Percentiles rank a stretch among this genome's conserved stretches.
Conservation (phyloP, 1,140 invertebrate species). For the Drosophila eugracilis region DNA sequence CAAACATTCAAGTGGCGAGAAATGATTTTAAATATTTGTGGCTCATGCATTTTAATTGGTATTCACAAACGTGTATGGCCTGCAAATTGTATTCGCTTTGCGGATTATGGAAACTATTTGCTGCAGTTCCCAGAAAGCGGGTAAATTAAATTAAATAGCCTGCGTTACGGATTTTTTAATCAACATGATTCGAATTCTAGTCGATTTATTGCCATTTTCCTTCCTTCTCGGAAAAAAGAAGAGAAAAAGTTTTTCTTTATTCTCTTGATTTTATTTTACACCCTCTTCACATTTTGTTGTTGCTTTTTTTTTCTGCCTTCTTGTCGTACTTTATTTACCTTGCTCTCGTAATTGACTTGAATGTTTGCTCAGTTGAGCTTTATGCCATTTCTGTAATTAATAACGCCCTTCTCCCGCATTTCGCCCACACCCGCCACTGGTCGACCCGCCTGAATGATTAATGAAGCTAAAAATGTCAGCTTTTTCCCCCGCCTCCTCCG, state of each 20-base stretch:
- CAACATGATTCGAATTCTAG: slow-evolving; percentile 1
- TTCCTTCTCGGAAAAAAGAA: too few species aligned
- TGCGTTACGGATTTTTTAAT: slow-evolving; percentile 17
- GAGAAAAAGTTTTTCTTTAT: neutral
- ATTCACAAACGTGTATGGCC: slow-evolving; percentile 19
- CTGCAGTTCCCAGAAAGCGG: neutral
- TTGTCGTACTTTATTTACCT: slow-evolving; percentile 11
- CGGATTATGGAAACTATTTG: slow-evolving; percentile 36
- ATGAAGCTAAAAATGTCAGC: slow-evolving; percentile 63
- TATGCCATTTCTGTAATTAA: slow-evolving; percentile 59
- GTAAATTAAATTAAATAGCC: slow-evolving; percentile 50
- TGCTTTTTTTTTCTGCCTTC: slow-evolving; percentile 7
- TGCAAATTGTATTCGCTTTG: slow-evolving; percentile 16
- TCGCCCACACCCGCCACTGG: neutral
- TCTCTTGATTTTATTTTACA: neutral
- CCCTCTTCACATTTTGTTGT: neutral
- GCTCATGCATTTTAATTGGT: slow-evolving; percentile 39
- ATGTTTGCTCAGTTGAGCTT: slow-evolving; percentile 56
- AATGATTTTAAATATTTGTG: slow-evolving; percentile 51
- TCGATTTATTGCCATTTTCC: slow-evolving; percentile 9
- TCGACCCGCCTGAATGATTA: slow-evolving; percentile 54
- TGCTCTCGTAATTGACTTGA: slow-evolving; percentile 48
- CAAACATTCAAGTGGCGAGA: slow-evolving; percentile 38
- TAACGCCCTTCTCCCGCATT: slow-evolving; percentile 21
- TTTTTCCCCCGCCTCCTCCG: slow-evolving; percentile 8